These are phyloP conservation scores for Aepyceros melampus DNA, from an alignment of 2,113 vertebrate species.

Conservation along the genomic window DNA sequence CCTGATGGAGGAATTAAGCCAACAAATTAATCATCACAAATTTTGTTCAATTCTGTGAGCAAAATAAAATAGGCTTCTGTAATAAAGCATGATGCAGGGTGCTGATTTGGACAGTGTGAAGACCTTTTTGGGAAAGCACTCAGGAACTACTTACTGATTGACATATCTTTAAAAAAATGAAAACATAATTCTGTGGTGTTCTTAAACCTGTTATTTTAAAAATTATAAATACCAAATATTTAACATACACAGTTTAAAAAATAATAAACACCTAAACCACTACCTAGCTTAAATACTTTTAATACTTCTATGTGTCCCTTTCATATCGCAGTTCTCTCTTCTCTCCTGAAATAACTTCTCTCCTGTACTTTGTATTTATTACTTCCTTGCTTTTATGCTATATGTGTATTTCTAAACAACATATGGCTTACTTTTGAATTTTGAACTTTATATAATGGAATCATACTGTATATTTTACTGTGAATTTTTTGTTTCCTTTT, in stretches of 20 bases:
- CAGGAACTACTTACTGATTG: background rate
- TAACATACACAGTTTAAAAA: background rate
- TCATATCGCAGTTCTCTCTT: background rate
- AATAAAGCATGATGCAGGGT: background rate
- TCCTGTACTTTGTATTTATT: background rate
- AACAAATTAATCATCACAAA: background rate
- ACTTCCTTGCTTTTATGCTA: background rate
- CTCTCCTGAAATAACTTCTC: background rate
- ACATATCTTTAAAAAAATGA: background rate
- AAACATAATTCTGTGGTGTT: background rate
- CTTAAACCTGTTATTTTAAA: background rate
- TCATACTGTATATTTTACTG: background rate
- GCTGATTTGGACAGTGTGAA: background rate
- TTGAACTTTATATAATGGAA: background rate
- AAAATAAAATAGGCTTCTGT: background rate
- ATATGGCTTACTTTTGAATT: constrained; percentile 3
- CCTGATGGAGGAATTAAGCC: background rate
- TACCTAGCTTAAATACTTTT: background rate
- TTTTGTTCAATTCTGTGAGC: background rate
- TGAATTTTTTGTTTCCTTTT: background rate
- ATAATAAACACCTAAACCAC: background rate
- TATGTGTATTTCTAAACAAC: background rate
- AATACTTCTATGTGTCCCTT: background rate
- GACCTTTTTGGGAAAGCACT: background rate
- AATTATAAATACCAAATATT: background rate